Evolutionary conservation across 2,113 vertebrate species (phyloP).

Genomic region (Gorsachius goisagi): DNA sequence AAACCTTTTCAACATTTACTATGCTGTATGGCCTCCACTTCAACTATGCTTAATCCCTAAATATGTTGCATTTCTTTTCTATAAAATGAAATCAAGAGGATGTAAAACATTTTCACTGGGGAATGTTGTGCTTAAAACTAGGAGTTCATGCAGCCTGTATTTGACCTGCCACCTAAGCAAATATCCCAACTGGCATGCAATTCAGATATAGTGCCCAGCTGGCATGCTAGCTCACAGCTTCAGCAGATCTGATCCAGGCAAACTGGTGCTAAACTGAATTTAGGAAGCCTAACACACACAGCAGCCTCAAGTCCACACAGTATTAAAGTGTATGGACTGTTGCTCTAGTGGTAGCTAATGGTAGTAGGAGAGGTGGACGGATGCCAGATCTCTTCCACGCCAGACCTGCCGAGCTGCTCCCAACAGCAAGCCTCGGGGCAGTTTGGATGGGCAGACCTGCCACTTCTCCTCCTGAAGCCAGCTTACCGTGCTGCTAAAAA

Average conservation of each 20-base stretch:
- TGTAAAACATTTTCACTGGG: neutral
- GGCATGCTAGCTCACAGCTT: accelerated
- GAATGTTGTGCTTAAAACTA: neutral
- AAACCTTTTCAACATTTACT: neutral
- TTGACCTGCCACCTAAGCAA: neutral
- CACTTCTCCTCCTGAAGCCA: neutral
- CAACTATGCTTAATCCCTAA: neutral
- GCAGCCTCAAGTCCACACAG: neutral
- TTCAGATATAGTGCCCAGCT: neutral
- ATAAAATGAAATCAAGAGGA: neutral
- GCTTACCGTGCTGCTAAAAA: neutral
- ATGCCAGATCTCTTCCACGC: neutral
- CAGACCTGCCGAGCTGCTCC: neutral
- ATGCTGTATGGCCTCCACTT: neutral
- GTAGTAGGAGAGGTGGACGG: neutral
- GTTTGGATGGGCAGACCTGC: neutral
- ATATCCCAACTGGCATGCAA: neutral
- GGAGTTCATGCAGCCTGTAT: neutral
- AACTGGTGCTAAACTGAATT: neutral
- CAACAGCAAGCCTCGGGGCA: neutral
- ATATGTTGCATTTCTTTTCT: neutral
- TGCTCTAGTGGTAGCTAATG: neutral
- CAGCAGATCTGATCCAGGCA: neutral
- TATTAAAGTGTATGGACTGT: neutral
- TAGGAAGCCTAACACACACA: neutral